These are phyloP conservation scores for Nebria salina DNA, from an alignment of 2,888 invertebrate genomes.

Conservation along the genomic window DNA sequence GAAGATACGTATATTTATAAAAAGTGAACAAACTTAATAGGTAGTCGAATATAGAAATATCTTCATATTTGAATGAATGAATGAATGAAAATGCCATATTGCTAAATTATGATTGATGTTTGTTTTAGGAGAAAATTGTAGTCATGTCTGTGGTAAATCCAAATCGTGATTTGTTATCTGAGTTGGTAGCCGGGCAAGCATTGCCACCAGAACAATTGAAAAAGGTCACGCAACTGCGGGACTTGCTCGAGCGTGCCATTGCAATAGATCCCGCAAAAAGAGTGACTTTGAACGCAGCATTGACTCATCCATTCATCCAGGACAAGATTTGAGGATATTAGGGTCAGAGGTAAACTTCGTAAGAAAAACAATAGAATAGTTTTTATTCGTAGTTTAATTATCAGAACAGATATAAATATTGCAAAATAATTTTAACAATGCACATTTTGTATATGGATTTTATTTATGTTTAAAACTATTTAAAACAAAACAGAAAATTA, in stretches of 20 bases:
- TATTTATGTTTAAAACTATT: slow-evolving; percentile 9
- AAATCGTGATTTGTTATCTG: slow-evolving; percentile 84
- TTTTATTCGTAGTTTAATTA: slow-evolving; percentile 11
- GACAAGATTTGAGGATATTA: slow-evolving; percentile 78
- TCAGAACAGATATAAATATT: background rate
- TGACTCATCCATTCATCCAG: slow-evolving; percentile 94
- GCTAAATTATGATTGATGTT: background rate
- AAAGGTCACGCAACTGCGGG: slow-evolving; percentile 91
- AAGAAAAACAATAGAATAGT: slow-evolving; percentile 25
- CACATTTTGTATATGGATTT: slow-evolving; percentile 24
- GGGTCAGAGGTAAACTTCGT: slow-evolving; percentile 55
- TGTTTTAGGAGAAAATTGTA: slow-evolving; percentile 93
- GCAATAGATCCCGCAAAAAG: slow-evolving; percentile 93
- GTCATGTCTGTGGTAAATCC: slow-evolving; percentile 91
- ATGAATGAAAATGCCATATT: background rate
- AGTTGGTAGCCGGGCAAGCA: slow-evolving; percentile 88
- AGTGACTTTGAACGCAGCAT: slow-evolving; percentile 92
- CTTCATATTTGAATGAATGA: background rate
- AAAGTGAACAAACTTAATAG: background rate
- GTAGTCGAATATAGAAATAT: slow-evolving; percentile 42
- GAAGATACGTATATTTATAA: background rate
- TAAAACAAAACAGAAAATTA: slow-evolving; percentile 3
- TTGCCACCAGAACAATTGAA: slow-evolving; percentile 88
- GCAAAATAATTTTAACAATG: slow-evolving; percentile 3
- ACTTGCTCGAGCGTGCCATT: slow-evolving; percentile 90